A percentile compares a stretch with the other conserved stretches of the same genome.
phyloP scores from a whole-genome alignment of 2,113 vertebrate species.

The Chunga burmeisteri region DNA sequence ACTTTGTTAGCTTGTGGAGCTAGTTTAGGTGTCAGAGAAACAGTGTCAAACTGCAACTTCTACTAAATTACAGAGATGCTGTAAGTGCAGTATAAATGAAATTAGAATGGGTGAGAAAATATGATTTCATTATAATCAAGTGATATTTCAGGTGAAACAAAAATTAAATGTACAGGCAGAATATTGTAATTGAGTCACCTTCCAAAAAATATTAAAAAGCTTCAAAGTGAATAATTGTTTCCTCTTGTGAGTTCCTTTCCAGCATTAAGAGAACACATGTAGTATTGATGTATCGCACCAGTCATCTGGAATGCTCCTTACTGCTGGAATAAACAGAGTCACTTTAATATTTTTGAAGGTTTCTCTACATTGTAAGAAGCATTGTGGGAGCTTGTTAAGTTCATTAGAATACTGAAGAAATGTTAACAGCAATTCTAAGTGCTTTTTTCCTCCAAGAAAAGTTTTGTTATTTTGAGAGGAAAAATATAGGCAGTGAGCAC shows the following conservation, averaged over 20 bases:
- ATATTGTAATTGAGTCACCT: conserved; percentile 12
- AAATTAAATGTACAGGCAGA: neutral
- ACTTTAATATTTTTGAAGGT: conserved; percentile 46
- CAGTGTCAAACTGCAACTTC: neutral
- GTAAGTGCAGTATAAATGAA: neutral
- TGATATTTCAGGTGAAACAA: conserved; percentile 43
- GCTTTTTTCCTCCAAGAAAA: conserved; percentile 5
- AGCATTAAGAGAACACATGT: neutral
- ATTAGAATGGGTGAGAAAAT: conserved; percentile 23
- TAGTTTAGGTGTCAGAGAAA: neutral
- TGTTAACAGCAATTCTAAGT: conserved; percentile 55
- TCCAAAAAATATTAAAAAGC: conserved; percentile 49
- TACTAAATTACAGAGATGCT: neutral
- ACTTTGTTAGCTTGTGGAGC: neutral
- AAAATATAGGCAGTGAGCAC: neutral
- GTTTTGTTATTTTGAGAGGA: neutral
- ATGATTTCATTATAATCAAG: conserved; percentile 27
- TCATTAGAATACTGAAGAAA: conserved; percentile 60
- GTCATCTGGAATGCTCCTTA: conserved; percentile 22
- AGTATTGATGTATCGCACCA: conserved; percentile 47
- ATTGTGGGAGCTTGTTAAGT: conserved; percentile 66
- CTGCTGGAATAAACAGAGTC: conserved; percentile 56
- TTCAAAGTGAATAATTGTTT: conserved; percentile 58
- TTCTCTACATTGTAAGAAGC: conserved; percentile 46
- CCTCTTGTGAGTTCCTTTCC: conserved; percentile 47